Evolutionary conservation across 2,888 invertebrate genomes (phyloP).

Genomic region (Pterostichus madidus): DNA sequence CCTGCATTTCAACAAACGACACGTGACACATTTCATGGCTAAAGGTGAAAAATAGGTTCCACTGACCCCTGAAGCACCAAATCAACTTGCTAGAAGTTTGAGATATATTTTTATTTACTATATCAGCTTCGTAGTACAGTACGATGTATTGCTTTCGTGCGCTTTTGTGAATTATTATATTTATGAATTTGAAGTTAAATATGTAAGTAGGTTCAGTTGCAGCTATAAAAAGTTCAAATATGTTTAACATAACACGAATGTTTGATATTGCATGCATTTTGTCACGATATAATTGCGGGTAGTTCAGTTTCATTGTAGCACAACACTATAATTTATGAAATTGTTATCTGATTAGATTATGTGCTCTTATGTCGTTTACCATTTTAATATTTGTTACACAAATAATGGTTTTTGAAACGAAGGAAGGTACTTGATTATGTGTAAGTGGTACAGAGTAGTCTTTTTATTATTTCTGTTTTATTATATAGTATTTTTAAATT

Average conservation of each 20-base stretch:
- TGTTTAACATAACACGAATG: slow-evolving; percentile 1
- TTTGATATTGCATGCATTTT: slow-evolving; percentile 33
- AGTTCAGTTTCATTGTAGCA: background rate
- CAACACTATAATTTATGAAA: slow-evolving; percentile 9
- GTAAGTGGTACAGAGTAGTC: too few relatives aligned
- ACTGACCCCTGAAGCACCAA: too few relatives aligned
- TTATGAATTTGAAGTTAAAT: slow-evolving; percentile 40
- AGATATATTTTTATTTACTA: background rate
- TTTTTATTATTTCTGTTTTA: too few relatives aligned
- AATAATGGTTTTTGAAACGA: background rate
- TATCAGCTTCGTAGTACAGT: background rate
- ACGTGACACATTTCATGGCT: background rate
- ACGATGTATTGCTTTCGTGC: background rate
- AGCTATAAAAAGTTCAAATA: slow-evolving; percentile 15
- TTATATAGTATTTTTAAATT: too few relatives aligned
- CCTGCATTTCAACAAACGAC: background rate
- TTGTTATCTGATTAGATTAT: slow-evolving; percentile 1
- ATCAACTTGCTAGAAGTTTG: too few relatives aligned
- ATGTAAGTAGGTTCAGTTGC: slow-evolving; percentile 18
- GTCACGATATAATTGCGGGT: slow-evolving; percentile 33
- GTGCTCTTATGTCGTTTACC: background rate
- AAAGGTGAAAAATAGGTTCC: too few relatives aligned
- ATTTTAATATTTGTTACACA: background rate
- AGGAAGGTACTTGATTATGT: too few relatives aligned
- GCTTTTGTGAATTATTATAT: slow-evolving; percentile 8